Evolutionary conservation across 2,888 invertebrate species (phyloP), one percentile per base, ranked within the genome.

Genomic region (Acronicta aceris): DNA sequence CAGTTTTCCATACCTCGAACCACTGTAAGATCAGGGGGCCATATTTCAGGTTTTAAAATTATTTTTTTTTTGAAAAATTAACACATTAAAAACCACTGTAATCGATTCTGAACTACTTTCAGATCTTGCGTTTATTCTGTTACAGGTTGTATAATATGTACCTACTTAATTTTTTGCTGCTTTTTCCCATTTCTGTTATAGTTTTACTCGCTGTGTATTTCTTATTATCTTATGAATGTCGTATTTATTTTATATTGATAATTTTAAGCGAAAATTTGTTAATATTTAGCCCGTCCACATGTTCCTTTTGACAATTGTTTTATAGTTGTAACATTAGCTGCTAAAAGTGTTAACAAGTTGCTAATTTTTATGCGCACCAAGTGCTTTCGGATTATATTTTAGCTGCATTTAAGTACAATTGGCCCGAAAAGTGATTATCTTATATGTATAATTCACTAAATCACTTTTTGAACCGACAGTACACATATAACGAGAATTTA

Each of bases 281-380:
- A 56, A 60, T 65, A 74, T 75, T 71, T 79, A 76, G 81, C 83
- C 85, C 83, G 86, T 85, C 85, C 86, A 81, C 74, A 56, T 49
- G 59, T 68, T 74, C 43, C 72, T 82, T 75, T 69, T 60, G 42
- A 71, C 63, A 47, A 57, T 77, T 71, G 59, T 71, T 59, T 69
- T 66, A 66, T 81, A 79, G 78, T 78, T 73, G 65, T 79, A 75
- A 75, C 56, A 72, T 72, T 83, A 83, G 79, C 80, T 74, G 75
- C 75, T 76, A 78, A 69, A 69, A 70, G 52, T 64, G 56, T 71
- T 76, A 67, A 74, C 54, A 66, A 71, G 56, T 72, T 65, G 67
- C 61, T 78, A 72, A 73, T 70, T 66, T 71, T 66, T 72, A 71
- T 71, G 61, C 65, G 81, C 81, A 83, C 81, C 66, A 79, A 84